These are phyloP conservation scores for Ephydatia muelleri DNA, from an alignment of 37 sponge, comb jelly and placozoan genomes.

Conservation along the genomic window DNA sequence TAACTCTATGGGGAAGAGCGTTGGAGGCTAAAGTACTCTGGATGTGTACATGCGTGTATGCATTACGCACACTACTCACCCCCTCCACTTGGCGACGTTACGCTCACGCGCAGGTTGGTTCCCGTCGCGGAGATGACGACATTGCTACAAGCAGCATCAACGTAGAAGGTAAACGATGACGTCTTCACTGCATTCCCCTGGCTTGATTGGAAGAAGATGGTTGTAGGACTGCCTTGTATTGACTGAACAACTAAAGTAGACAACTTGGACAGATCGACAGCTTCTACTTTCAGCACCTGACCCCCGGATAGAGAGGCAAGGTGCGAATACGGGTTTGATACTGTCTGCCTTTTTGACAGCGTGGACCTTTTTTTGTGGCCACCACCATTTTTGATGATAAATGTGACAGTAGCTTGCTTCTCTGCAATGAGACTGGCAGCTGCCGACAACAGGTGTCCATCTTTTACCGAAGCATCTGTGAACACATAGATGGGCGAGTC, in stretches of 20 bases:
- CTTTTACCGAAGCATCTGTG: conserved; percentile 61
- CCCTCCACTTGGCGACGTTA: conserved; percentile 9
- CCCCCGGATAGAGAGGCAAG: conserved; percentile 40
- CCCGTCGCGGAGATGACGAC: conserved; percentile 17
- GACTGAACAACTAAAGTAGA: conserved; percentile 22
- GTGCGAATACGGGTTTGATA: conserved; percentile 7
- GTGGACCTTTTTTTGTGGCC: background rate
- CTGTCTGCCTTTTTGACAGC: conserved; percentile 5
- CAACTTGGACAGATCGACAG: conserved; percentile 19
- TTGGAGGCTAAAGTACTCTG: too few relatives aligned
- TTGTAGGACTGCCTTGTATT: background rate
- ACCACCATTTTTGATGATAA: background rate
- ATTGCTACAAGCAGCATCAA: conserved; percentile 2
- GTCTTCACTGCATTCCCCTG: background rate
- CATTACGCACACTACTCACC: too few relatives aligned
- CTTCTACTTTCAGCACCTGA: conserved; percentile 21
- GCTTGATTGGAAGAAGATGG: background rate
- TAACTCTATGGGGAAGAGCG: too few relatives aligned
- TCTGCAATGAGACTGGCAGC: conserved; percentile 10
- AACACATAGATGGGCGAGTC: conserved; percentile 61
- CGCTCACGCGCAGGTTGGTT: background rate
- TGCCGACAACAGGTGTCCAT: conserved; percentile 7
- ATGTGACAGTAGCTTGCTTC: background rate
- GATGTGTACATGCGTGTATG: too few relatives aligned
- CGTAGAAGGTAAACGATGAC: background rate